Percentiles rank a stretch among this genome's conserved stretches.
phyloP scores from a whole-genome alignment of 1,140 invertebrate genomes.

The Drosophila ogumai region DNA sequence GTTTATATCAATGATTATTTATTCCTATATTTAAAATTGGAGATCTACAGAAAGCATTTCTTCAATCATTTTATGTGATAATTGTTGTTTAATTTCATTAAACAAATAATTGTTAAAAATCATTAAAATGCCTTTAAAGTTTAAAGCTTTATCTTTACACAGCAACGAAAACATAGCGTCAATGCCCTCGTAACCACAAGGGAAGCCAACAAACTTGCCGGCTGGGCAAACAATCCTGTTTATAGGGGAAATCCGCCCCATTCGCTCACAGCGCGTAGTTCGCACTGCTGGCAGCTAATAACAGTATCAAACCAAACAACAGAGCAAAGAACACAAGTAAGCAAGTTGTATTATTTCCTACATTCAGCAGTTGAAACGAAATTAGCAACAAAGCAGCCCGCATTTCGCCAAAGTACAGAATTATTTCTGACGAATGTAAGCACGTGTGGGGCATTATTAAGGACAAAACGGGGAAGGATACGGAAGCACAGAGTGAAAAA shows the following conservation, averaged over 20 bases:
- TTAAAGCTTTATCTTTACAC: not conserved
- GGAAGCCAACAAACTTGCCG: constrained; percentile 19
- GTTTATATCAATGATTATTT: not conserved
- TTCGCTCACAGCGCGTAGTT: constrained; percentile 4
- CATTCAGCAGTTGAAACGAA: constrained; percentile 17
- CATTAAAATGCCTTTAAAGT: not conserved
- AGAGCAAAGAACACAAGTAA: constrained; percentile 10
- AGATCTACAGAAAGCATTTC: too few relatives aligned
- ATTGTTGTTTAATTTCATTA: not conserved
- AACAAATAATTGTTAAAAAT: not conserved
- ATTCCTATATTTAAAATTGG: not conserved
- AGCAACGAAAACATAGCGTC: constrained; percentile 2
- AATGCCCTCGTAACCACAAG: constrained; percentile 16
- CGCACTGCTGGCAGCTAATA: constrained; percentile 8
- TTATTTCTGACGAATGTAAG: constrained; percentile 14
- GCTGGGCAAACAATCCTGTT: constrained; percentile 11
- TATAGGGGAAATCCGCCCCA: constrained; percentile 14
- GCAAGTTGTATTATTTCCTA: constrained; percentile 15
- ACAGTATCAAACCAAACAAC: constrained; percentile 19
- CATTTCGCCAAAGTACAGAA: constrained; percentile 11
- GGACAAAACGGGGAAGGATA: constrained; percentile 12
- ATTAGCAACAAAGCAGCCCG: constrained; percentile 22
- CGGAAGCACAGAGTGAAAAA: constrained; percentile 4
- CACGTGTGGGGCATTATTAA: constrained; percentile 17
- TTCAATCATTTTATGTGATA: not conserved